Percentiles rank a stretch among this genome's conserved stretches.
Conservation (phyloP, 2,113 vertebrate genomes). For the Pseudorasbora parva region DNA sequence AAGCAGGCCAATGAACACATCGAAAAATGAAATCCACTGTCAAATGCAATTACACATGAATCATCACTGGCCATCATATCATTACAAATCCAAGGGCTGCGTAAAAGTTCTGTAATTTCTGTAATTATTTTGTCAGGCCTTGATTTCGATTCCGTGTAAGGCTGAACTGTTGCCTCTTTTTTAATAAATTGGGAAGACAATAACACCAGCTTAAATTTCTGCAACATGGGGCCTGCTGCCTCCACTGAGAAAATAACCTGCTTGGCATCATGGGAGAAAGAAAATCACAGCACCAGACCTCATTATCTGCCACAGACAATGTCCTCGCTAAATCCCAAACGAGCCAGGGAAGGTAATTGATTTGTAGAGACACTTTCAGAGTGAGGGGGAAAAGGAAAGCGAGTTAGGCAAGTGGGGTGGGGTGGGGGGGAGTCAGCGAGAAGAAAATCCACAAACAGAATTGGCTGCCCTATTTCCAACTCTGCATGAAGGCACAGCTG, state of each 20-base stretch:
- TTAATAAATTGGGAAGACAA: neutral
- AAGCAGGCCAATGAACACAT: neutral
- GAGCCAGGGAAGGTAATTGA: constrained; percentile 59
- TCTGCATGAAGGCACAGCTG: constrained; percentile 53
- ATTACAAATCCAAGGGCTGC: neutral
- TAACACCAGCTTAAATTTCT: neutral
- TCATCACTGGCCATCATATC: neutral
- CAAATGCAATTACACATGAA: neutral
- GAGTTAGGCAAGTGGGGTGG: constrained; percentile 53
- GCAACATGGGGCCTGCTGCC: neutral
- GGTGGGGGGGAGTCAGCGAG: constrained; percentile 45
- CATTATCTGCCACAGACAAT: constrained; percentile 51
- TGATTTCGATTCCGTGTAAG: neutral
- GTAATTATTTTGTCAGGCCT: constrained; percentile 12
- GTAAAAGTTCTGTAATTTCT: neutral
- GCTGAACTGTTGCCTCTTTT: neutral
- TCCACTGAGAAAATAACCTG: constrained; percentile 38
- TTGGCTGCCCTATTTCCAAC: constrained; percentile 54
- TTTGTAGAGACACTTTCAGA: constrained; percentile 62
- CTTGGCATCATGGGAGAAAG: constrained; percentile 34
- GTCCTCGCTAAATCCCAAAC: constrained; percentile 47
- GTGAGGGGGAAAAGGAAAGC: constrained; percentile 49
- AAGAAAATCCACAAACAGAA: constrained; percentile 63
- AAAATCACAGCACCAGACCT: constrained; percentile 41
- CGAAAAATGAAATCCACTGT: neutral